Percentiles rank a stretch among this genome's conserved stretches.
Evolutionary conservation across 2,797 vertebrate genomes (phyloP).

Genomic region (Micropoecilia bifurca): DNA sequence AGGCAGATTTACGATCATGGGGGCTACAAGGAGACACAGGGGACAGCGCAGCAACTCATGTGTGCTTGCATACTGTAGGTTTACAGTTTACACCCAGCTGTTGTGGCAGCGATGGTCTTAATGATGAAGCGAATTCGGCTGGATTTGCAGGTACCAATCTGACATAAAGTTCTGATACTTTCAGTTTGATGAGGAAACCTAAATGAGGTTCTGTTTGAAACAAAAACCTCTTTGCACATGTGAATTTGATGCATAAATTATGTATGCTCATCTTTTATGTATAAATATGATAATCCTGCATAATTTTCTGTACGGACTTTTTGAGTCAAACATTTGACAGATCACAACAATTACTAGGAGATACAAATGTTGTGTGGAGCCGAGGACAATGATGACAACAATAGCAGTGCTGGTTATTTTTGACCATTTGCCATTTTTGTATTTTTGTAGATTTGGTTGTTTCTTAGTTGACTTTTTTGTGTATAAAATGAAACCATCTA

Average conservation of each 20-base stretch:
- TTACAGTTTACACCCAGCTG: constrained; percentile 45
- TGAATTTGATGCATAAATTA: constrained; percentile 37
- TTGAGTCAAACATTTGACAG: background rate
- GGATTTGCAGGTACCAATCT: constrained; percentile 6
- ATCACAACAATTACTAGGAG: background rate
- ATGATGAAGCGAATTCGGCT: constrained; percentile 27
- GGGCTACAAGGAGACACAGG: constrained; percentile 64
- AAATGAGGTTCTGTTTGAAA: constrained; percentile 36
- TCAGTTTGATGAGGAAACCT: constrained; percentile 23
- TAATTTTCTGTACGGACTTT: background rate
- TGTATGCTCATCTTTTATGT: background rate
- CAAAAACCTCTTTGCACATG: constrained; percentile 46
- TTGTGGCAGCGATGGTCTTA: constrained; percentile 30
- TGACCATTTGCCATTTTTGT: background rate
- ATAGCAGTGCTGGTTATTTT: background rate
- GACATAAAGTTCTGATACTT: constrained; percentile 22
- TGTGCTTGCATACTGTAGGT: constrained; percentile 36
- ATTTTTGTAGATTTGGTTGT: background rate
- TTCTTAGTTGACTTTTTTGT: background rate
- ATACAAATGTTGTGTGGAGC: background rate
- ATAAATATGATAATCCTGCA: constrained; percentile 1
- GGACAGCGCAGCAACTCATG: constrained; percentile 65
- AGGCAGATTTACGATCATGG: constrained; percentile 71
- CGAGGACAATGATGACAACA: background rate
- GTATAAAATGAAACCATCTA: background rate